Conservation (phyloP, 2,797 vertebrate genomes). For the Toxotes lorentzi region DNA sequence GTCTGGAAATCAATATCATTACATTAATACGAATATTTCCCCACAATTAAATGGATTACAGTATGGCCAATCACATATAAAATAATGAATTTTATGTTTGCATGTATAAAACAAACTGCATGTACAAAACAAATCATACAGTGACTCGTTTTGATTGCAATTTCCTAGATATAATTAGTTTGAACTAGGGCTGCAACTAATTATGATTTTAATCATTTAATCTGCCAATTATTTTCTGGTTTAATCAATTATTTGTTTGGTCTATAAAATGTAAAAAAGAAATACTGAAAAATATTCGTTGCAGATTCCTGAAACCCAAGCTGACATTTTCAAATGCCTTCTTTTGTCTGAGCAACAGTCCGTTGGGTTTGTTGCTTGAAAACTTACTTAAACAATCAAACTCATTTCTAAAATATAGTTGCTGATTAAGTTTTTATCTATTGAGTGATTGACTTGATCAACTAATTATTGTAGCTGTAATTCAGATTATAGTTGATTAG, state of each 20-base stretch:
- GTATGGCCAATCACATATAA: neutral
- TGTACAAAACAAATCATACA: neutral
- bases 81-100: neutral
- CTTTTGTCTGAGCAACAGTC: neutral
- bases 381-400: neutral
- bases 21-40: conserved; percentile 33
- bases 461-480: neutral
- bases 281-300: neutral
- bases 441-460: neutral
- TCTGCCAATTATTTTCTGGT: conserved; percentile 6
- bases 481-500: neutral
- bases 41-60: conserved; percentile 6
- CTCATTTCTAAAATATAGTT: neutral
- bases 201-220: neutral
- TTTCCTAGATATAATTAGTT: neutral
- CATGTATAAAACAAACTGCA: neutral
- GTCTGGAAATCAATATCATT: conserved; percentile 58
- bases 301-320: neutral
- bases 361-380: neutral
- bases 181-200: neutral
- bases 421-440: neutral
- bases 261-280: neutral
- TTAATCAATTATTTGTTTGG: neutral
- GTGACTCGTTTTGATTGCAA: neutral
- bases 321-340: neutral